Conservation (phyloP, 2,888 invertebrate species). For the Baronia brevicornis region DNA sequence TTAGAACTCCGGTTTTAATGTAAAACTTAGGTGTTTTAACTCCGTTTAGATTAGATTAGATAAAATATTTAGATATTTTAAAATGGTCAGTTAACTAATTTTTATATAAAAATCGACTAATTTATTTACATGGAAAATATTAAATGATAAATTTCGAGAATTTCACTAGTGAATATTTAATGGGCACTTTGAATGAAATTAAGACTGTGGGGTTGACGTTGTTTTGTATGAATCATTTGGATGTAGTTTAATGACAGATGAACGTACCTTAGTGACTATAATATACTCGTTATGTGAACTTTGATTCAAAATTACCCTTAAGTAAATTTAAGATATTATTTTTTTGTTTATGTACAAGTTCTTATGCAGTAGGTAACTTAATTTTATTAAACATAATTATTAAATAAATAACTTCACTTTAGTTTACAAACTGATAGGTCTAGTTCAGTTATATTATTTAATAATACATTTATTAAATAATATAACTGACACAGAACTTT, state of each 20-base stretch:
- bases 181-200: conserved; percentile 40
- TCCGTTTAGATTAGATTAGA: conserved; percentile 26
- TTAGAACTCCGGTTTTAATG: conserved; percentile 3
- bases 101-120: conserved; percentile 19
- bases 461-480: too few species aligned
- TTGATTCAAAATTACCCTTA: too few species aligned
- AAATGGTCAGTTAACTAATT: conserved; percentile 24
- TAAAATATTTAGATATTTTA: conserved; percentile 25
- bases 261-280: too few species aligned
- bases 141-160: conserved; percentile 7
- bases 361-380: too few species aligned
- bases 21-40: conserved; percentile 8
- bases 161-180: conserved; percentile 16
- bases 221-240: conserved; percentile 2
- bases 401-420: too few species aligned
- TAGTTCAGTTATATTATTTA: too few species aligned
- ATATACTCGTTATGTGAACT: too few species aligned
- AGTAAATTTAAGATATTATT: too few species aligned
- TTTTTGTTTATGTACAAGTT: too few species aligned
- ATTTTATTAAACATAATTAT: too few species aligned
- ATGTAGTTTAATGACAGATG: conserved; percentile 10
- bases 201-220: conserved; percentile 39
- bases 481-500: too few species aligned
- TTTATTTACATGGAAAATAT: conserved; percentile 9
- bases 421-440: too few species aligned